A percentile compares a stretch with the other conserved stretches of the same genome.
These are phyloP conservation scores for Cercocebus atys DNA, from an alignment of 2,113 vertebrate genomes.

Conservation along the genomic window DNA sequence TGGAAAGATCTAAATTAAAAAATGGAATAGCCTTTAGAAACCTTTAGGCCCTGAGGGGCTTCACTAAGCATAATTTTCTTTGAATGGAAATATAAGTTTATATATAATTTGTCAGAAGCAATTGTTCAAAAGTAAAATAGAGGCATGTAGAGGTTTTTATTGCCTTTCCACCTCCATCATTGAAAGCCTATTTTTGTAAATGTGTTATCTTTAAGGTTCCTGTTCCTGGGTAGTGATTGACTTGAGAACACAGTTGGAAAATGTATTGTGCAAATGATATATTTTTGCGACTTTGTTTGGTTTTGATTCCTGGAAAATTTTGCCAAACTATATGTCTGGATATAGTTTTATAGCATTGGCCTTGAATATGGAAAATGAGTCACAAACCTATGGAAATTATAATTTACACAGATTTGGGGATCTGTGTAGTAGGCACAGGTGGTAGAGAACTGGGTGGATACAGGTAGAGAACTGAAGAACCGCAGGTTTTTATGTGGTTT, in stretches of 20 bases:
- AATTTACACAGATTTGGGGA: background rate
- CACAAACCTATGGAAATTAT: background rate
- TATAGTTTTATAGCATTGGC: background rate
- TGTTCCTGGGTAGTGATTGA: constrained; percentile 39
- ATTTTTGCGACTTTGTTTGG: background rate
- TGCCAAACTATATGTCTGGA: background rate
- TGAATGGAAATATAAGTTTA: constrained; percentile 42
- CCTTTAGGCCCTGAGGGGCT: background rate
- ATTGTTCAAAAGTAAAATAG: background rate
- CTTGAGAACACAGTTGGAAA: background rate
- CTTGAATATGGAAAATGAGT: background rate
- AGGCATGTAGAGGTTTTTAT: background rate
- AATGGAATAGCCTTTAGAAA: constrained; percentile 51
- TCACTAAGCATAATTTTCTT: background rate
- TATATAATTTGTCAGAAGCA: constrained; percentile 52
- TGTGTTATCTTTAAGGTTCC: background rate
- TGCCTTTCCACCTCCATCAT: background rate
- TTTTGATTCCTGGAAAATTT: background rate
- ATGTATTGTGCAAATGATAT: background rate
- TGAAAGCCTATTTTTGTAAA: constrained; percentile 32
- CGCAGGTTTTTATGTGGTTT: background rate
- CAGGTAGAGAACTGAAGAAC: background rate
- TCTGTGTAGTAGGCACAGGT: background rate
- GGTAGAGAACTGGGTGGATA: background rate
- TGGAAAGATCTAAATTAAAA: constrained; percentile 56